Base-by-base conservation (phyloP, 2,113 vertebrate species). In the Reinhardtius hippoglossoides region DNA sequence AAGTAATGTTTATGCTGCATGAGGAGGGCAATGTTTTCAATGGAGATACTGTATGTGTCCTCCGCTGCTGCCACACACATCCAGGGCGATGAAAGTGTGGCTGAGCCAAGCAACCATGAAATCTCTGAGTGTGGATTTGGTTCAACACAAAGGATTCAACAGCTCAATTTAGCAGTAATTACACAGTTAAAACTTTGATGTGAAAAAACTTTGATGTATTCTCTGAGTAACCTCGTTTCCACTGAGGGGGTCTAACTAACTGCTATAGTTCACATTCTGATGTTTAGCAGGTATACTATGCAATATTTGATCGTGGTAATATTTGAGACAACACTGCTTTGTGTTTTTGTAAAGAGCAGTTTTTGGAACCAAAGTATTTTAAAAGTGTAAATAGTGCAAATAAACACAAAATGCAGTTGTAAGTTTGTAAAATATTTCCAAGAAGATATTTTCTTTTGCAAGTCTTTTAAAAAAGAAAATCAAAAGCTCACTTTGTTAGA, bases 1-100 rank as follows among this genome's bases (percentile, higher is more conserved):
- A 71, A 85, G 75, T 75, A 67, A 83, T 89, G 89, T 92, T 89
- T 88, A 88, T 82, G 87, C 80, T 79, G 69, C 26, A 54, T 74
- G 73, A 72, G 64, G 61, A 56, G 76, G 74, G 70, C 72, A 64
- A 59, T 85, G 81, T 78, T 89, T 57, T 88, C 74, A 86, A 81
- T 76, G 65, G 67, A 72, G 61, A 83, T 67, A 82, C 81, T 84
- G 91, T 87, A 82, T 81, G 84, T 88, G 82, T 88, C 48, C 58
- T 27, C 66, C 70, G 2, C 71, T 60, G 73, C 69, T 79, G 83
- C 78, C 80, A 83, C 86, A 89, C 87, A 90, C 70, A 75, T 84
- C 67, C 62, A 82, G 70, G 24, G 78, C 78, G 81, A 84, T 82
- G 87, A 88, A 89, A 89, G 77, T 42, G 61, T 7, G 67, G 76